Conservation (phyloP, 2,113 vertebrate genomes). For the Sinocyclocheilus anshuiensis region DNA sequence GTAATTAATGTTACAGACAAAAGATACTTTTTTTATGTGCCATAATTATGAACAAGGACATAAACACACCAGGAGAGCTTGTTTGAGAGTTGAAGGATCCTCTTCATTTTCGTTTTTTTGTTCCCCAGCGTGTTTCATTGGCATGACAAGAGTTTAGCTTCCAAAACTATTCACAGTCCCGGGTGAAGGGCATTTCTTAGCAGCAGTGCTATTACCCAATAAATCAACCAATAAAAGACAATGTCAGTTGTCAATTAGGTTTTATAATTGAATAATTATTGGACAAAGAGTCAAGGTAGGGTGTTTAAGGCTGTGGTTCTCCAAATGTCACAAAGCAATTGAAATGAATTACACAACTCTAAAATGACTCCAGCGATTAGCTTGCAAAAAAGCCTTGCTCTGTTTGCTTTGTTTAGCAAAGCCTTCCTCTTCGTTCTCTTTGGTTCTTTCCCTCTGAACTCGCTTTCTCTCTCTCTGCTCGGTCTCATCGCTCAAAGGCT, state of each 20-base stretch:
- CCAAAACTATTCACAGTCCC: constrained; percentile 63
- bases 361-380: constrained; percentile 76
- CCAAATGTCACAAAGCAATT: constrained; percentile 97
- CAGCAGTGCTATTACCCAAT: constrained; percentile 84
- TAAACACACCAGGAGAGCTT: constrained; percentile 50
- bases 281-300: constrained; percentile 82
- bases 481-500: constrained; percentile 6
- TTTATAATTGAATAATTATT: constrained; percentile 97
- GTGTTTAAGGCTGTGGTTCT: constrained; percentile 85
- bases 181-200: constrained; percentile 88
- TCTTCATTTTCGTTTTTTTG: constrained; percentile 21
- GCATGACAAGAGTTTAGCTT: constrained; percentile 50
- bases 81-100: constrained; percentile 50
- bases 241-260: constrained; percentile 82
- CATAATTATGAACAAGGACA: constrained; percentile 47
- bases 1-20: constrained; percentile 35
- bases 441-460: not conserved
- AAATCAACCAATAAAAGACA: constrained; percentile 91
- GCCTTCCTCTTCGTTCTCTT: constrained; percentile 18
- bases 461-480: not conserved
- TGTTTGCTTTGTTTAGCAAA: constrained; percentile 66
- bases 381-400: constrained; percentile 83
- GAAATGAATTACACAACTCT: constrained; percentile 85
- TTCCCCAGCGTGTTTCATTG: constrained; percentile 47
- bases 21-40: constrained; percentile 37